phyloP scores from a whole-genome alignment of 2,797 vertebrate genomes.

The Premnoplex brunnescens region DNA sequence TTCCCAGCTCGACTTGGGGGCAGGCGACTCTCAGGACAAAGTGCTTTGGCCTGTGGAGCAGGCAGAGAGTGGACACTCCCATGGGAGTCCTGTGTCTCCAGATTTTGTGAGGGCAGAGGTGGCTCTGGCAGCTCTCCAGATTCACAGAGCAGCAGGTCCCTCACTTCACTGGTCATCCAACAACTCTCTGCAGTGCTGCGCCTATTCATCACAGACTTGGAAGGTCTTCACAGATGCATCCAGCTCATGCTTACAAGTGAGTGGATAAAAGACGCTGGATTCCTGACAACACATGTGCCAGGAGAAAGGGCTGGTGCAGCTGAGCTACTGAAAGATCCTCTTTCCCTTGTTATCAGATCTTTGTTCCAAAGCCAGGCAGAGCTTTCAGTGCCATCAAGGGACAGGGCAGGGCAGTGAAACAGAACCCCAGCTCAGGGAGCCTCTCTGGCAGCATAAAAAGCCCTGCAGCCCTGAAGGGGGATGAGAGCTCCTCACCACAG shows the following conservation, averaged over 20 bases:
- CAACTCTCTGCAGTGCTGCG: background rate
- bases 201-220: background rate
- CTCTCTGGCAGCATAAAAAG: background rate
- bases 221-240: background rate
- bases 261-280: background rate
- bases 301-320: background rate
- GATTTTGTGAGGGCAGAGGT: background rate
- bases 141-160: background rate
- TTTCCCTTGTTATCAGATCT: background rate
- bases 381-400: background rate
- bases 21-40: background rate
- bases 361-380: background rate
- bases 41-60: background rate
- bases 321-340: background rate
- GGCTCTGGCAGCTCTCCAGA: background rate
- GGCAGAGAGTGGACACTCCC: background rate
- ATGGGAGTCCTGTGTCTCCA: accelerated
- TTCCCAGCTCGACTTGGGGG: background rate
- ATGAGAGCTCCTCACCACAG: background rate
- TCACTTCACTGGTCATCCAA: background rate
- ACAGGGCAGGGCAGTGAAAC: background rate
- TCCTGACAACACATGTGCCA: background rate
- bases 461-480: background rate
- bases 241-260: background rate
- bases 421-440: background rate